phyloP scores from a whole-genome alignment of 1,140 invertebrate genomes.

The Diuraphis noxia region DNA sequence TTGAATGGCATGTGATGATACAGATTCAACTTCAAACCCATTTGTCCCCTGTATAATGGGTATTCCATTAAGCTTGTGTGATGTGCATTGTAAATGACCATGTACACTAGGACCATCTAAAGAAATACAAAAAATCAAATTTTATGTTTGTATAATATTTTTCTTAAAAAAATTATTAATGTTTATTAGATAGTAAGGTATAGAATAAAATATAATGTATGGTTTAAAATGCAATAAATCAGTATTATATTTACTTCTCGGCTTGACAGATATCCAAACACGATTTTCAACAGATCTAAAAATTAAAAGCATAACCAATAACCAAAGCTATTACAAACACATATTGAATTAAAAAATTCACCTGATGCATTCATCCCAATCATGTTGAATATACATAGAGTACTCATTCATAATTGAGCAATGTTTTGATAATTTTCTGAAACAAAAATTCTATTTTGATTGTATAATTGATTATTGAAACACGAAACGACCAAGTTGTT shows the following conservation, averaged over 20 bases:
- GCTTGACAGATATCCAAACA: conserved; percentile 56
- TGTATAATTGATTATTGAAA: background rate
- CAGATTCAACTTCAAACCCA: conserved; percentile 56
- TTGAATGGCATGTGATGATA: conserved; percentile 55
- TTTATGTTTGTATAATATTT: background rate
- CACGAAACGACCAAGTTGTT: background rate
- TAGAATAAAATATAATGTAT: background rate
- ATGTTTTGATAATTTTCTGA: conserved; percentile 75
- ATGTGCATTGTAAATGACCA: conserved; percentile 53
- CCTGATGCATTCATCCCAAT: conserved; percentile 55
- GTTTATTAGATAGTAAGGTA: background rate
- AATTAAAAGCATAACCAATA: background rate
- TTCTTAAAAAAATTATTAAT: background rate
- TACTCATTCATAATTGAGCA: conserved; percentile 61
- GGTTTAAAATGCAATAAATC: background rate
- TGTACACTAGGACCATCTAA: conserved; percentile 55
- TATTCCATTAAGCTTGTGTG: background rate
- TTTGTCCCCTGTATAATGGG: conserved; percentile 54
- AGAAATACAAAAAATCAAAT: conserved; percentile 22
- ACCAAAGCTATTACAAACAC: background rate
- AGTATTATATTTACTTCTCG: conserved; percentile 55
- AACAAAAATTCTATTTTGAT: conserved; percentile 59
- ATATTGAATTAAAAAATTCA: background rate
- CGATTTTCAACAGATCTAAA: conserved; percentile 55
- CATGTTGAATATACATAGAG: conserved; percentile 49